phyloP scores from a whole-genome alignment of 1,140 invertebrate genomes.

The Notospermus geniculatus region DNA sequence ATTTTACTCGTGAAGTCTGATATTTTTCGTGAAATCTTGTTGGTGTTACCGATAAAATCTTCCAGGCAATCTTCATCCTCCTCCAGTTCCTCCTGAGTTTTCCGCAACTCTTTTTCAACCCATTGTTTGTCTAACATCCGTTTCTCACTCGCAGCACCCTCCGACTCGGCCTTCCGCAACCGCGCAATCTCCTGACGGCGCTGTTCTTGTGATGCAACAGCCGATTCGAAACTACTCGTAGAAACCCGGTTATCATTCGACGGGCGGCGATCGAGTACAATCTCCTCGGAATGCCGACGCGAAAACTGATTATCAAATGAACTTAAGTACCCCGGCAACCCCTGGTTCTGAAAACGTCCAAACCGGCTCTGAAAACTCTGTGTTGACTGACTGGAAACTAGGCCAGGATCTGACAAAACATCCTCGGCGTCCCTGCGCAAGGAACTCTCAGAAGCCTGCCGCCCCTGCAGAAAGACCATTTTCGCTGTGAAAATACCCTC shows the following conservation, averaged over 20 bases:
- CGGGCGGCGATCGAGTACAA: conserved; percentile 9
- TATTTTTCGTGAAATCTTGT: conserved; percentile 1
- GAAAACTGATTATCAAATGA: not conserved
- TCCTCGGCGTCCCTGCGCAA: not conserved
- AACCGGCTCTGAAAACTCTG: conserved; percentile 2
- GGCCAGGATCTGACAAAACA: not conserved
- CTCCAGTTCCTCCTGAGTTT: conserved; percentile 66
- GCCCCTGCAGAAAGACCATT: conserved; percentile 7
- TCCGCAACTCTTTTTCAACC: conserved; percentile 64
- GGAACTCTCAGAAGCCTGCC: not conserved
- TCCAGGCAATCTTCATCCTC: conserved; percentile 58
- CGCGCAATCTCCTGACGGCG: conserved; percentile 27
- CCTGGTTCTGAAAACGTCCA: not conserved
- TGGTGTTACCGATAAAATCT: conserved; percentile 32
- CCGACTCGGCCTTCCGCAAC: conserved; percentile 21
- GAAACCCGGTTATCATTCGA: conserved; percentile 35
- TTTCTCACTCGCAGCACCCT: conserved; percentile 54
- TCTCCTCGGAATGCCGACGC: conserved; percentile 8
- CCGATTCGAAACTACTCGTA: conserved; percentile 35
- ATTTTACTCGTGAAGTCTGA: conserved; percentile 9
- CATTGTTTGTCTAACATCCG: conserved; percentile 60
- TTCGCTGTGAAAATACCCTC: conserved; percentile 6
- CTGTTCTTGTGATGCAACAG: conserved; percentile 37
- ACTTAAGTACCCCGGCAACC: not conserved
- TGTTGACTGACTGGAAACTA: not conserved